Evolutionary conservation across 2,888 invertebrate genomes (phyloP).

Genomic region (Sinentomon sp.): DNA sequence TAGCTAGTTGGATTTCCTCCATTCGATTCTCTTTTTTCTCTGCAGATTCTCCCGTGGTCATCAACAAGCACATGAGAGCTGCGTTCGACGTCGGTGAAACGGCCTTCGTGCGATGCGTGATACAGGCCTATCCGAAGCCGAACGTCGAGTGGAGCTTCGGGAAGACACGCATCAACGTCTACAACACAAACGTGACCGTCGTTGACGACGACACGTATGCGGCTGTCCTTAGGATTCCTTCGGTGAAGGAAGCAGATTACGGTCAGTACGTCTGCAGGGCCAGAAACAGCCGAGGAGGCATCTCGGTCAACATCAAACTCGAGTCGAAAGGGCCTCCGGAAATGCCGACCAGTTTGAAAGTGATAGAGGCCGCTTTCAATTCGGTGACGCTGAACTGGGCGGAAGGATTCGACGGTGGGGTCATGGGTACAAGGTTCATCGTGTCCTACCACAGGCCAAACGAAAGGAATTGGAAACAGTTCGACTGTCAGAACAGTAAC

Average conservation of each 20-base stretch:
- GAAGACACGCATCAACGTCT: slow-evolving; percentile 20
- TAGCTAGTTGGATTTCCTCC: too few relatives aligned
- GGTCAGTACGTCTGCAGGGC: slow-evolving; percentile 76
- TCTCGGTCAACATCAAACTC: slow-evolving; percentile 30
- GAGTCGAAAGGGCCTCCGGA: slow-evolving; percentile 73
- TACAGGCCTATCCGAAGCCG: slow-evolving; percentile 72
- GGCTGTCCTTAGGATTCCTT: slow-evolving; percentile 41
- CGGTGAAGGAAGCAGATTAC: slow-evolving; percentile 52
- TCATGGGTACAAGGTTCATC: slow-evolving; percentile 59
- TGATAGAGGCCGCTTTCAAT: slow-evolving; percentile 44
- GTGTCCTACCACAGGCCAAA: slow-evolving; percentile 35
- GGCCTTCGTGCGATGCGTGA: slow-evolving; percentile 60
- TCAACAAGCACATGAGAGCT: slow-evolving; percentile 55
- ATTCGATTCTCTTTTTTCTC: too few relatives aligned
- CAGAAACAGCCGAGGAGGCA: slow-evolving; percentile 45
- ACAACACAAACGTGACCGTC: slow-evolving; percentile 50
- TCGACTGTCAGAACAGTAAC: slow-evolving; percentile 55
- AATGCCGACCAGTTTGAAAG: slow-evolving; percentile 39
- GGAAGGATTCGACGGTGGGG: slow-evolving; percentile 68
- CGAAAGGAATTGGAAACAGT: slow-evolving; percentile 34
- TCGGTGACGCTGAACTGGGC: slow-evolving; percentile 60
- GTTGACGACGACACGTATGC: slow-evolving; percentile 64
- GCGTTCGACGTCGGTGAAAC: slow-evolving; percentile 59
- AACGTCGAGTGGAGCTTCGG: slow-evolving; percentile 77
- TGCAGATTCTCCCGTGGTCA: slow-evolving; percentile 54